Evolutionary conservation across 2,888 invertebrate species (phyloP).

Genomic region (Tridacna crocea): DNA sequence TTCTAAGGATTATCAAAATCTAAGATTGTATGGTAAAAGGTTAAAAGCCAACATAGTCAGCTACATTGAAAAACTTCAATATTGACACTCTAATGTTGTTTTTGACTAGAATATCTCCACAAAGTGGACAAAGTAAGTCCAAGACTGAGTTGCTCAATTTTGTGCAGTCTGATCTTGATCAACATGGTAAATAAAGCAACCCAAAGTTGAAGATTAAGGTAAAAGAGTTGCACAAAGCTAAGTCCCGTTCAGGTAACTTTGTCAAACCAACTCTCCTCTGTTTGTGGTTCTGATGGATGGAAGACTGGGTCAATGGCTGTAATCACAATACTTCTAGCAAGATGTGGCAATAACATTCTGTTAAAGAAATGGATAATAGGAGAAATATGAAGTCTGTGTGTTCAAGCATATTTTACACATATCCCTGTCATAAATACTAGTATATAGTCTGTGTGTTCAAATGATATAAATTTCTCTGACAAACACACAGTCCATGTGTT

Average conservation of each 20-base stretch:
- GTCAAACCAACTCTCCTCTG: slow-evolving; percentile 67
- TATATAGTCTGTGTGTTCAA: no score
- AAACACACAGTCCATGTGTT: no score
- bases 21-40: no score
- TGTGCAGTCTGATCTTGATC: background rate
- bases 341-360: slow-evolving; percentile 70
- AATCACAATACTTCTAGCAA: slow-evolving; percentile 68
- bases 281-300: slow-evolving; percentile 59
- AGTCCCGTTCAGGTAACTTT: slow-evolving; percentile 51
- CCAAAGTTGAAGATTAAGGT: no score
- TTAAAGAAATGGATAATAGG: background rate
- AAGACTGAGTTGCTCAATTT: background rate
- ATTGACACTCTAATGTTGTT: background rate
- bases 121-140: background rate
- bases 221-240: no score
- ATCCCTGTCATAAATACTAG: no score
- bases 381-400: background rate
- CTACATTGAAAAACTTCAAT: no score
- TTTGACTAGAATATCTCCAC: background rate
- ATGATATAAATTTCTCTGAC: no score
- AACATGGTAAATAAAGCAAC: background rate
- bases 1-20: no score
- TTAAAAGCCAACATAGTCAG: no score
- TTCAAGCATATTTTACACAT: no score
- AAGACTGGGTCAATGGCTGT: slow-evolving; percentile 74